phyloP scores from a whole-genome alignment of 2,888 invertebrate genomes.

The Tachystola acroxantha region DNA sequence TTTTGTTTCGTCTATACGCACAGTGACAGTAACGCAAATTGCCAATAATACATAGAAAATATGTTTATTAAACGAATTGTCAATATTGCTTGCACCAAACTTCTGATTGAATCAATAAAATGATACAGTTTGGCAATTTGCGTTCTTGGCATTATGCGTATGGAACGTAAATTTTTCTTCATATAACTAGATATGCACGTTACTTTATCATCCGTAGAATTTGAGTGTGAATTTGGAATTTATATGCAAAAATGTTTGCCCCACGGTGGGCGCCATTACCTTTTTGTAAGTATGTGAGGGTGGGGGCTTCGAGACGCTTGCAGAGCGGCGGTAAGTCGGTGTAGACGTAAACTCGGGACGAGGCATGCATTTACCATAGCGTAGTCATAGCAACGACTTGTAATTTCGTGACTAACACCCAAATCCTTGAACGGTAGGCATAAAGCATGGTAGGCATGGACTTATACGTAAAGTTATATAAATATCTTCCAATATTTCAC shows the following conservation, averaged over 20 bases:
- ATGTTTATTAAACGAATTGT: too few relatives aligned
- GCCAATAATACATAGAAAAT: too few relatives aligned
- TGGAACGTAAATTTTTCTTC: too few relatives aligned
- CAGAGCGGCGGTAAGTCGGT: constrained; percentile 35
- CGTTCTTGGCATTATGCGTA: too few relatives aligned
- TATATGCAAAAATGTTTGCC: constrained; percentile 23
- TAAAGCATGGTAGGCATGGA: constrained; percentile 65
- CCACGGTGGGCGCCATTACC: constrained; percentile 39
- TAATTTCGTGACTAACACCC: constrained; percentile 38
- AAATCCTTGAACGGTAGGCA: constrained; percentile 13
- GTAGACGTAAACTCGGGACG: constrained; percentile 12
- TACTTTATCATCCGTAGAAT: constrained; percentile 21
- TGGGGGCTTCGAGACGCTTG: constrained; percentile 25
- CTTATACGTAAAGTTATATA: constrained; percentile 35
- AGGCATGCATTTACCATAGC: constrained; percentile 38
- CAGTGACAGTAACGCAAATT: too few relatives aligned
- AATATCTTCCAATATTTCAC: constrained; percentile 60
- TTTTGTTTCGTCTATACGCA: too few relatives aligned
- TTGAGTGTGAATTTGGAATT: constrained; percentile 30
- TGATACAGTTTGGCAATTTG: too few relatives aligned
- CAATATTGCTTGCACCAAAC: too few relatives aligned
- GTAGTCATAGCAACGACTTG: constrained; percentile 25
- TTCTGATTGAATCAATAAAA: too few relatives aligned
- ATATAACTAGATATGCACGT: constrained; percentile 42
- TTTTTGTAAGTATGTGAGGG: constrained; percentile 19